These are phyloP conservation scores for Laspeyria flexula DNA, from an alignment of 2,888 invertebrate genomes.

Conservation along the genomic window DNA sequence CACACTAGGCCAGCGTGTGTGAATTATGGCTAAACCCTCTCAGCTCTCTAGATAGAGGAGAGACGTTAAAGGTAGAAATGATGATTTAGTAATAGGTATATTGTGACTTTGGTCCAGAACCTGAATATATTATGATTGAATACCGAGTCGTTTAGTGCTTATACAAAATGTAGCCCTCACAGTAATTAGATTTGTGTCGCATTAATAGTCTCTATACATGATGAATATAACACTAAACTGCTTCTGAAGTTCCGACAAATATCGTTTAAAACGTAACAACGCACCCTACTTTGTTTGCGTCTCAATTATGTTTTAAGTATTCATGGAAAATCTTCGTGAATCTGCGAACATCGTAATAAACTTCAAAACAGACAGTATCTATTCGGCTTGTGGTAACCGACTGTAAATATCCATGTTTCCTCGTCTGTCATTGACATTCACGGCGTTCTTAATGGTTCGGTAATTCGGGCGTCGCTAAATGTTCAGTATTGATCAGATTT, in stretches of 20 bases:
- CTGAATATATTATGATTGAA: too few relatives aligned
- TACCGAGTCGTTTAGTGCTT: too few relatives aligned
- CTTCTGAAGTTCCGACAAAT: slow-evolving; percentile 1
- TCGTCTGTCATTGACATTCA: slow-evolving; percentile 65
- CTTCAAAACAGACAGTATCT: slow-evolving; percentile 51
- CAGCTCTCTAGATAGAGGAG: too few relatives aligned
- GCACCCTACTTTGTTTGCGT: background rate
- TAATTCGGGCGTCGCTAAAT: slow-evolving; percentile 64
- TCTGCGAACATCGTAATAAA: slow-evolving; percentile 49
- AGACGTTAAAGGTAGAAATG: too few relatives aligned
- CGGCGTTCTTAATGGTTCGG: slow-evolving; percentile 65
- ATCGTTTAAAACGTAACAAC: background rate
- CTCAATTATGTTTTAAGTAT: slow-evolving; percentile 30
- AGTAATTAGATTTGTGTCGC: too few relatives aligned
- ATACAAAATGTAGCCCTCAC: too few relatives aligned
- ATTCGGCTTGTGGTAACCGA: slow-evolving; percentile 49
- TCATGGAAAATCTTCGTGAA: slow-evolving; percentile 29
- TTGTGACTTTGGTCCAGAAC: too few relatives aligned
- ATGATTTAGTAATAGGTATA: too few relatives aligned
- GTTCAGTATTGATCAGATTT: slow-evolving; percentile 52
- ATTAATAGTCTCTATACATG: background rate
- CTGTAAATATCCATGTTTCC: slow-evolving; percentile 59
- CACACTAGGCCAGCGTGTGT: too few relatives aligned
- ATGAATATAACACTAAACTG: background rate
- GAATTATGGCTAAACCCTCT: too few relatives aligned